These are phyloP conservation scores for Panagrolaimus sp. DNA, from an alignment of 1,140 invertebrate genomes.

Conservation along the genomic window DNA sequence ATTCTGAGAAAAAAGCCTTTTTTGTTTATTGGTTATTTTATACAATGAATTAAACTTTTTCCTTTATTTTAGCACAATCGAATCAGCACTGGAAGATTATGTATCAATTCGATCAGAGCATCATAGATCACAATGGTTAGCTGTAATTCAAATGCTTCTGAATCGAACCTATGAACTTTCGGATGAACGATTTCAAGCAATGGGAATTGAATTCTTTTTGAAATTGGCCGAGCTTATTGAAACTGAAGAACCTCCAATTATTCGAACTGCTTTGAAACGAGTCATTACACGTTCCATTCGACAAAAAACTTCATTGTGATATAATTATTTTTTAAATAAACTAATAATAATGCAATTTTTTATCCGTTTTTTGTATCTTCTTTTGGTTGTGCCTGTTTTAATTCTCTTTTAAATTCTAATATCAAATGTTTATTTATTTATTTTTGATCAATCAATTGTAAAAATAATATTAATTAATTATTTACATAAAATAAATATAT, in stretches of 20 bases:
- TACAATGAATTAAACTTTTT: conserved; percentile 18
- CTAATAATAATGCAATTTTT: conserved; percentile 4
- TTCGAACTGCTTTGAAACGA: conserved; percentile 36
- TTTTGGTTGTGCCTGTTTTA: conserved; percentile 16
- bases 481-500: no score
- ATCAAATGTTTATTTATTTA: no score
- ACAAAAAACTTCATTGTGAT: not conserved
- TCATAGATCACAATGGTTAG: conserved; percentile 87
- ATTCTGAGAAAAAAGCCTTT: no score
- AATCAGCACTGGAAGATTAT: conserved; percentile 85
- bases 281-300: conserved; percentile 32
- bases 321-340: no score
- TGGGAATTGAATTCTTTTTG: conserved; percentile 31
- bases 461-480: no score
- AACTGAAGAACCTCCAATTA: conserved; percentile 49
- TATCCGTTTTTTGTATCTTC: not conserved
- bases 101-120: conserved; percentile 80
- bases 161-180: conserved; percentile 85
- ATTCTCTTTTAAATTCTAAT: not conserved
- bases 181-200: conserved; percentile 66
- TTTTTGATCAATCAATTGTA: no score
- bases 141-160: conserved; percentile 80
- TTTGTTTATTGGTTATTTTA: no score
- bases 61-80: conserved; percentile 64
- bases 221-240: conserved; percentile 34